Evolutionary conservation across 2,888 invertebrate species (phyloP), one percentile per base, ranked within the genome.

Genomic region (Lydus trimaculatus): DNA sequence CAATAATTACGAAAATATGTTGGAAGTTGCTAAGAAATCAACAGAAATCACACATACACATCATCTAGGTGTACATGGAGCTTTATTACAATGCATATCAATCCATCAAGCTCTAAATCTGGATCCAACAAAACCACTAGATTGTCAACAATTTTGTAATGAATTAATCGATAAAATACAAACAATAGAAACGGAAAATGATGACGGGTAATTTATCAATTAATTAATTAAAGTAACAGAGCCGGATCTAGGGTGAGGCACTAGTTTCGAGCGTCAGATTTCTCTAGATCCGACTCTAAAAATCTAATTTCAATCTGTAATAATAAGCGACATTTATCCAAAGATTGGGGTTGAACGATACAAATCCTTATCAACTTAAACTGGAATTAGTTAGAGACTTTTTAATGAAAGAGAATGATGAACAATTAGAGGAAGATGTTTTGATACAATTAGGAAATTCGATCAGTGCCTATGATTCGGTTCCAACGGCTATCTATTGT

Each of bases 401-500:
- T 64, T 81, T 91, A 63, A 78, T 79, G 0, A 84, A 85, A 75
- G 77, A 73, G 61, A 72, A 74, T 66, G 82, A 86, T 9, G 81
- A 85, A 28, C 85, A 85, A 20, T 82, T 84, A 2, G 83, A 87
- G 63, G 86, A 87, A 58, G 86, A 88, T 75, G 86, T 92, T 15
- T 84, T 88, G 60, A 83, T 86, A 33, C 78, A 82, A 52, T 79
- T 91, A 74, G 93, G 92, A 5, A 89, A 89, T 79, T 86, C 87
- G 67, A 87, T 91, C 6, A 84, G 88, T 56, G 92, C 93, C 1
- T 79, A 90, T n/a, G 87, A 88, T 72, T 92, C 93, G 0, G 92
- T 93, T 9, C 91, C 92, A 3, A 91, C 92, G 25, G 92, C 93
- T 20, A 88, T 93, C 72, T 93, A 88, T 82, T 90, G 90, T 75